phyloP scores from a whole-genome alignment of 2,797 vertebrate species.

The Lateolabrax maculatus region DNA sequence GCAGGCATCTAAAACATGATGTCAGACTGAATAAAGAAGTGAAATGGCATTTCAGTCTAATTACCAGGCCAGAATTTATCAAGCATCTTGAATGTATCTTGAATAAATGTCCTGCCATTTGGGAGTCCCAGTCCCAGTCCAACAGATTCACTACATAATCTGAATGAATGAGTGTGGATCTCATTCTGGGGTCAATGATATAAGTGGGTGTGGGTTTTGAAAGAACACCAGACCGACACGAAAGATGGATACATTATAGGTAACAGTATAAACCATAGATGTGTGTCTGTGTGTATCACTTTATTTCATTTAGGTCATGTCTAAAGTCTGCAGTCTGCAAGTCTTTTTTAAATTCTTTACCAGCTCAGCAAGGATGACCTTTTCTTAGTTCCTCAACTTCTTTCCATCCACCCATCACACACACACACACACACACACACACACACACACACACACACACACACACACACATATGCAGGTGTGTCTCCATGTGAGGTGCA shows the following conservation, averaged over 20 bases:
- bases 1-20: neutral
- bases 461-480: neutral
- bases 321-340: neutral
- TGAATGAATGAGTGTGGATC: neutral
- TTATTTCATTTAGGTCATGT: conserved; percentile 6
- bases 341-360: neutral
- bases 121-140: neutral
- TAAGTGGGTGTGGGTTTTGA: too few species aligned
- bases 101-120: neutral
- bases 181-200: neutral
- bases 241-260: neutral
- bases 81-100: neutral
- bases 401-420: neutral
- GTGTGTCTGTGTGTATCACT: neutral
- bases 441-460: conserved; percentile 2
- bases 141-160: neutral
- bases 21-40: conserved; percentile 1
- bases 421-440: too few species aligned
- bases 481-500: neutral
- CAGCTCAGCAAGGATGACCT: neutral
- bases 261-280: neutral
- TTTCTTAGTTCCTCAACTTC: neutral
- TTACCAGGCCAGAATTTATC: neutral
- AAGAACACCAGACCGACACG: too few species aligned
- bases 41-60: neutral